Percentiles rank a stretch among this genome's conserved stretches.
Evolutionary conservation across 2,888 invertebrate species (phyloP).

Genomic region (Metalampra italica): DNA sequence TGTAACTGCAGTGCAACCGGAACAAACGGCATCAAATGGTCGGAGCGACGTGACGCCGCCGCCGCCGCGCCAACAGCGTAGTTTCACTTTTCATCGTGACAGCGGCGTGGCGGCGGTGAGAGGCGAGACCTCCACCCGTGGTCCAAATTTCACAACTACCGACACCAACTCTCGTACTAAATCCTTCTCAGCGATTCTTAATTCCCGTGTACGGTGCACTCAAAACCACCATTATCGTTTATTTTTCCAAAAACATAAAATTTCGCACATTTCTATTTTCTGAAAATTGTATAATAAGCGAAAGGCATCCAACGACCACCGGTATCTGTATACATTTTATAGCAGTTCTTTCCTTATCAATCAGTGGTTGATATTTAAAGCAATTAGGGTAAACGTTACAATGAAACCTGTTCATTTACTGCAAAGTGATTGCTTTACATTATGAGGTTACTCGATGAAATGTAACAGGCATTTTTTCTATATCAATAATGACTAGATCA

Average conservation of each 20-base stretch:
- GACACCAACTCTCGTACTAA: conserved; percentile 43
- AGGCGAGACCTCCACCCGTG: conserved; percentile 66
- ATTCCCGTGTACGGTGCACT: too few relatives aligned
- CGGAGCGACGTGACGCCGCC: conserved; percentile 55
- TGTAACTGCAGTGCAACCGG: conserved; percentile 47
- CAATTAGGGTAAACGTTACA: background rate
- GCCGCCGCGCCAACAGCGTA: too few relatives aligned
- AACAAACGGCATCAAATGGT: conserved; percentile 62
- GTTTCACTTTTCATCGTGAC: conserved; percentile 76
- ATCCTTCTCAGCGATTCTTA: background rate
- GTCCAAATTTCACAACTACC: conserved; percentile 72
- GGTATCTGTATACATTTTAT: too few relatives aligned
- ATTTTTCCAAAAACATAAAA: too few relatives aligned
- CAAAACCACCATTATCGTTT: too few relatives aligned
- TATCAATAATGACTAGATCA: background rate
- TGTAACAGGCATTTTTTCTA: too few relatives aligned
- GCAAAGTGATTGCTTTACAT: background rate
- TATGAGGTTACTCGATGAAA: too few relatives aligned
- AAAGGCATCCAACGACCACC: too few relatives aligned
- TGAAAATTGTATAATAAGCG: too few relatives aligned
- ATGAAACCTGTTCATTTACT: background rate
- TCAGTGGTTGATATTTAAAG: conserved; percentile 45
- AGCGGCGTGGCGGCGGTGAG: conserved; percentile 62
- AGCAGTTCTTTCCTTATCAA: conserved; percentile 26
- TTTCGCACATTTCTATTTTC: too few relatives aligned